Base-by-base conservation (phyloP, 1,140 invertebrate genomes). In the Helicoverpa zea region DNA sequence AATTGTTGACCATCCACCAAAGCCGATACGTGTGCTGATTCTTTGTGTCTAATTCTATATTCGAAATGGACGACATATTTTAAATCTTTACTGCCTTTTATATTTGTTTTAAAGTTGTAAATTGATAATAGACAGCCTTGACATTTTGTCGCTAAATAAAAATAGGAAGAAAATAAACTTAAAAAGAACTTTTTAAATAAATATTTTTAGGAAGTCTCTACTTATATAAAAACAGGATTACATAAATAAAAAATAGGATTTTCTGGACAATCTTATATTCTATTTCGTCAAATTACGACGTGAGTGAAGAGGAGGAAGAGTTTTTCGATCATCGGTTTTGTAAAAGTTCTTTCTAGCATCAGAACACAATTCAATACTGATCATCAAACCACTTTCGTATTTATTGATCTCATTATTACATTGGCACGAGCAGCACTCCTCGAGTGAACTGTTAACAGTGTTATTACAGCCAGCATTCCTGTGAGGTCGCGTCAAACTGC, bases 71-170 rank as follows among this genome's bases (percentile, higher is more conserved):
- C 58, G 58, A 61, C 11, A 61, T 61, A 61, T 61, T 30, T 61
- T 61, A 61, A 30, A 23, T 61, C 5, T 61, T 30, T 61, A 61
- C 16, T 30, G 29, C 58, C 23, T 61, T 61, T 29, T 61, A 29
- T 61, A 30, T 61, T 61, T 61, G 58, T 61, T 61, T 61, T 30
- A 61, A 29, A 61, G 12, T 61, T 61, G 56, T 58, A 61, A 61
- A 61, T 61, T 61, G 58, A 61, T 61, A 61, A 61, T 18, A 30
- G 29, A 13, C 3, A 61, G 30, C 58, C 58, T 61, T 61, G 58
- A 61, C 58, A 61, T 61, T 61, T 61, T 14, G 23, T 61, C 13
- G 13, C 58, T 61, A 30, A 61, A 13, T 29, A 61, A 43, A 43
- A 43, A 43, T 14, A 61, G 29, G 2, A 59, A 30, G 18, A 59